Conservation (phyloP, 2,888 invertebrate genomes). For the Caenorhabditis parvicauda region DNA sequence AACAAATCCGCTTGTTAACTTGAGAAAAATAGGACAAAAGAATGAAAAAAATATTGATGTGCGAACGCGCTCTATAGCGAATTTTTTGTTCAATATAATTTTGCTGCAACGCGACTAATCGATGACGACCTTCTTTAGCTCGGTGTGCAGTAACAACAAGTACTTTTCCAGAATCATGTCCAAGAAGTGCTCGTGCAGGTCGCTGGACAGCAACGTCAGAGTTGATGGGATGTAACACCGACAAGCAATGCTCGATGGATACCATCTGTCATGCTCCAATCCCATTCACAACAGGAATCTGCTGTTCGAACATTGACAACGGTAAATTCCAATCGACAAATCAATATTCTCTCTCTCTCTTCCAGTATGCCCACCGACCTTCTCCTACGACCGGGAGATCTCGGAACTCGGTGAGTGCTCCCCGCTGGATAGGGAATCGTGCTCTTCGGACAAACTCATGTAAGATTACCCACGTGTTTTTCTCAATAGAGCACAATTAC, state of each 20-base stretch:
- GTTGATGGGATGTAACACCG: conserved; percentile 25
- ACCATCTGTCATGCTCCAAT: conserved; percentile 30
- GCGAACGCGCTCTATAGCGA: too few relatives aligned
- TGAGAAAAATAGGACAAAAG: too few relatives aligned
- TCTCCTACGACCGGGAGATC: conserved; percentile 39
- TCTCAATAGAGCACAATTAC: conserved; percentile 6
- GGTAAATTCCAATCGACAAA: background rate
- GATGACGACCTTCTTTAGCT: too few relatives aligned
- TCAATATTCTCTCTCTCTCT: background rate
- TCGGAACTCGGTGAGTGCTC: conserved; percentile 40
- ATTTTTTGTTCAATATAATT: too few relatives aligned
- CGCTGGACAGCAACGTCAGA: conserved; percentile 34
- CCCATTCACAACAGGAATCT: conserved; percentile 33
- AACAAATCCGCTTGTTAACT: too few relatives aligned
- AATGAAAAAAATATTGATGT: too few relatives aligned
- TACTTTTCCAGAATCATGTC: too few relatives aligned
- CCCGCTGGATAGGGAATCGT: conserved; percentile 37
- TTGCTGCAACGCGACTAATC: too few relatives aligned
- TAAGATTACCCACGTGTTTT: too few relatives aligned
- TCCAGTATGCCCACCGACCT: conserved; percentile 49
- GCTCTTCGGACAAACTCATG: too few relatives aligned
- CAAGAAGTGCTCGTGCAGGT: too few relatives aligned
- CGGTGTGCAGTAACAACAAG: too few relatives aligned
- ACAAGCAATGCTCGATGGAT: conserved; percentile 39
- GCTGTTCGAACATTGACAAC: conserved; percentile 38